These are phyloP conservation scores for Lemur catta DNA, from an alignment of 2,797 vertebrate species.

Conservation along the genomic window DNA sequence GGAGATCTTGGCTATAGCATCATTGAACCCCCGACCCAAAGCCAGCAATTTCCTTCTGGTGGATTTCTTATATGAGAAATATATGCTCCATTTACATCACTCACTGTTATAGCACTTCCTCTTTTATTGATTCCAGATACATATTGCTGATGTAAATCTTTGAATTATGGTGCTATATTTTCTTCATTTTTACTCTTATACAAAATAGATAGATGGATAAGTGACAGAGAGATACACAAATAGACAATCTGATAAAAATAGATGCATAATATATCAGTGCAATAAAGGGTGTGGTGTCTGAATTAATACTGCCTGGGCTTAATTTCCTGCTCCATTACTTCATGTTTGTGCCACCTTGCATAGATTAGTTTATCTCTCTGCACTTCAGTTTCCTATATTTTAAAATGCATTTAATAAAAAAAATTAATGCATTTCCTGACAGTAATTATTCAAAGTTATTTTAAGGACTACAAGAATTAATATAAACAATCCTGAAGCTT, in stretches of 20 bases:
- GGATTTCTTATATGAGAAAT: background rate
- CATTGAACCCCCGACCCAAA: background rate
- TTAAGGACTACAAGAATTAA: background rate
- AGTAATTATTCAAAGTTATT: background rate
- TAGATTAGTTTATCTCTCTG: background rate
- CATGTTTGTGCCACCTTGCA: background rate
- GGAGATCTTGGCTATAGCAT: background rate
- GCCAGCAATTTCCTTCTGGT: background rate
- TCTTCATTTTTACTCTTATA: background rate
- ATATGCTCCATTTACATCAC: background rate
- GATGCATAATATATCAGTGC: background rate
- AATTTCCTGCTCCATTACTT: background rate
- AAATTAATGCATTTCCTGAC: background rate
- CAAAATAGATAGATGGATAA: background rate
- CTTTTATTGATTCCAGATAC: background rate
- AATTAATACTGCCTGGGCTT: background rate
- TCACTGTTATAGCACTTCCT: background rate
- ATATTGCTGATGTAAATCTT: background rate
- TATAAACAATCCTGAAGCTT: background rate
- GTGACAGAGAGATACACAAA: background rate
- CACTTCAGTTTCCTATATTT: background rate
- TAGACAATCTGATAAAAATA: background rate
- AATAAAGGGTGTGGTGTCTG: background rate
- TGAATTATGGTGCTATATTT: background rate
- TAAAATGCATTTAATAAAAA: background rate